Conservation (phyloP, 2,888 invertebrate genomes). For the Polia nebulosa region DNA sequence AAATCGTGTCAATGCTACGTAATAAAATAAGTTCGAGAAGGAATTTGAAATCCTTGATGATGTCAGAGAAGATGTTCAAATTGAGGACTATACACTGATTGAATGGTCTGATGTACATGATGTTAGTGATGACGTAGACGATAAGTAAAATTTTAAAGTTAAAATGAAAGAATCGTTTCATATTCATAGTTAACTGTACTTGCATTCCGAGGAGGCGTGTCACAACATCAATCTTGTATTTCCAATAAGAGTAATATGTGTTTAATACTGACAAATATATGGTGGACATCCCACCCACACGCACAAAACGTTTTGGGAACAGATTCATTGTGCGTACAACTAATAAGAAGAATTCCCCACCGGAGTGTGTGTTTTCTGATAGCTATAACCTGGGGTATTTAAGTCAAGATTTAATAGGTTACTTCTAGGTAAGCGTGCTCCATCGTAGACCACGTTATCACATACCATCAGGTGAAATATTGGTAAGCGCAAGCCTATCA, state of each 20-base stretch:
- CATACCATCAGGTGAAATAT: too few relatives aligned
- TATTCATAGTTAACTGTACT: neutral
- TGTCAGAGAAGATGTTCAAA: neutral
- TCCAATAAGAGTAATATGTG: neutral
- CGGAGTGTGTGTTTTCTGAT: too few relatives aligned
- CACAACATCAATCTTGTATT: neutral
- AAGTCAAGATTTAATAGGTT: too few relatives aligned
- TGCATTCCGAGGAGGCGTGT: neutral
- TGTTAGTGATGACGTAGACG: neutral
- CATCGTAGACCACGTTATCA: too few relatives aligned
- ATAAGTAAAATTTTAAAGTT: neutral
- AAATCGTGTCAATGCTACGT: slow-evolving; percentile 33
- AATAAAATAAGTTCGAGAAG: slow-evolving; percentile 13
- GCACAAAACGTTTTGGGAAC: too few relatives aligned
- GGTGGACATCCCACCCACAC: too few relatives aligned
- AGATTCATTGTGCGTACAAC: too few relatives aligned
- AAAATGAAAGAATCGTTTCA: neutral
- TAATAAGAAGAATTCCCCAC: too few relatives aligned
- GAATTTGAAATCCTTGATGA: slow-evolving; percentile 16
- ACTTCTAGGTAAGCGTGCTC: too few relatives aligned
- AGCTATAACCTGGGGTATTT: too few relatives aligned
- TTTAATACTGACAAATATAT: too few relatives aligned
- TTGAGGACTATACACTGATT: neutral
- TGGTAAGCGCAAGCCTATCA: too few relatives aligned
- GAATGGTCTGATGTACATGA: neutral